Conservation (phyloP, 2,888 invertebrate genomes). For the Apeira syringaria region DNA sequence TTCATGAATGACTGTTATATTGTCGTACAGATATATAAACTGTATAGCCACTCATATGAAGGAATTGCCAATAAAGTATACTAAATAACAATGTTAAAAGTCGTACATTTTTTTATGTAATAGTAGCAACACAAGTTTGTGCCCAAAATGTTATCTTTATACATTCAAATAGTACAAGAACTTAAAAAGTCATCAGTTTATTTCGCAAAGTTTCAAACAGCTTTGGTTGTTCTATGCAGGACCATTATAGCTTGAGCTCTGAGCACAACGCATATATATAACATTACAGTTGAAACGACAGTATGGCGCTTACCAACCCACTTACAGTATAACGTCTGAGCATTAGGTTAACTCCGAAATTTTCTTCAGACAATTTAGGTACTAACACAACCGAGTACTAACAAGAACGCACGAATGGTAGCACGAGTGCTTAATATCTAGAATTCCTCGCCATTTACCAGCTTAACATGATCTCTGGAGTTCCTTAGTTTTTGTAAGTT, state of each 20-base stretch:
- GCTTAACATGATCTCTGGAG: constrained; percentile 29
- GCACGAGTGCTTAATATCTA: constrained; percentile 73
- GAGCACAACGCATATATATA: background rate
- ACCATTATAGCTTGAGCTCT: constrained; percentile 10
- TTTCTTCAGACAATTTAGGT: constrained; percentile 56
- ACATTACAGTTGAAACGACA: constrained; percentile 5
- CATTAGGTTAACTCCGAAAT: constrained; percentile 53
- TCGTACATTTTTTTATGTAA: no score
- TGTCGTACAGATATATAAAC: no score
- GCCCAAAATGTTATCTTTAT: background rate
- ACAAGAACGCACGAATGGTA: constrained; percentile 66
- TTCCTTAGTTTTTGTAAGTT: constrained; percentile 32
- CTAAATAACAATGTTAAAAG: no score
- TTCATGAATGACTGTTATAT: no score
- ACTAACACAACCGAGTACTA: constrained; percentile 55
- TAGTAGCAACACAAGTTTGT: no score
- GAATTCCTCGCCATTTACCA: constrained; percentile 65
- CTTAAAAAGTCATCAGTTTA: constrained; percentile 17
- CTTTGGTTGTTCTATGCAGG: constrained; percentile 6
- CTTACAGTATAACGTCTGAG: constrained; percentile 35
- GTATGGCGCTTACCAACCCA: constrained; percentile 24
- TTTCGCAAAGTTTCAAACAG: constrained; percentile 9
- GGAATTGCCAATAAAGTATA: no score
- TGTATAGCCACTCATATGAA: no score
- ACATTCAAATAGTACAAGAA: constrained; percentile 6